Conservation (phyloP, 1,140 invertebrate genomes). For the Teleopsis dalmanni region DNA sequence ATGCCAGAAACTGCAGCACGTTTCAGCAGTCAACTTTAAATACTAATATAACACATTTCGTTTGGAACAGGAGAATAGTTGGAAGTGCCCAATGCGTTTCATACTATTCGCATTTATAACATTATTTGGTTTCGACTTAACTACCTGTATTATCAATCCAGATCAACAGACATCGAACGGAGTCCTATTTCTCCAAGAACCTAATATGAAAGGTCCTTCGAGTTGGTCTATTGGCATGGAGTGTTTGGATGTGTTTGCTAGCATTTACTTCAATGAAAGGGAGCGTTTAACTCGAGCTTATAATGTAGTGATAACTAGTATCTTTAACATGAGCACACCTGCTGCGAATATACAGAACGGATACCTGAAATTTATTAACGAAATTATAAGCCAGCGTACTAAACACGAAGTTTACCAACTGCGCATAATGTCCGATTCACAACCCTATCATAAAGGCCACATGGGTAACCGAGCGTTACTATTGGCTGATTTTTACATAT, state of each 20-base stretch:
- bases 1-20: too few species aligned
- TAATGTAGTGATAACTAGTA: slow-evolving; percentile 27
- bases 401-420: slow-evolving; percentile 23
- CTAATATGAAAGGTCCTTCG: slow-evolving; percentile 21
- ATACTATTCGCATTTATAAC: too few species aligned
- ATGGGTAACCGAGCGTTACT: slow-evolving; percentile 15
- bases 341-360: slow-evolving; percentile 30
- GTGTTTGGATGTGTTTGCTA: slow-evolving; percentile 30
- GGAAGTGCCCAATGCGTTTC: too few species aligned
- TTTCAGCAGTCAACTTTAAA: too few species aligned
- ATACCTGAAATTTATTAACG: slow-evolving; percentile 25
- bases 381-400: slow-evolving; percentile 16
- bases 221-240: slow-evolving; percentile 28
- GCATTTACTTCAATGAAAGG: slow-evolving; percentile 26
- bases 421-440: slow-evolving; percentile 24
- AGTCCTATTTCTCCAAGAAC: slow-evolving; percentile 30
- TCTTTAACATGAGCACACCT: slow-evolving; percentile 28
- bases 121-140: too few species aligned
- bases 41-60: too few species aligned
- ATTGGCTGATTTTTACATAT: slow-evolving; percentile 30
- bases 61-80: too few species aligned
- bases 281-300: slow-evolving; percentile 27
- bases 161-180: slow-evolving; percentile 27
- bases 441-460: not conserved
- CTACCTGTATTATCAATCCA: slow-evolving; percentile 28